Percentiles rank a stretch among this genome's conserved stretches.
Conservation (phyloP, 2,113 vertebrate species). For the Sinocyclocheilus anshuiensis region DNA sequence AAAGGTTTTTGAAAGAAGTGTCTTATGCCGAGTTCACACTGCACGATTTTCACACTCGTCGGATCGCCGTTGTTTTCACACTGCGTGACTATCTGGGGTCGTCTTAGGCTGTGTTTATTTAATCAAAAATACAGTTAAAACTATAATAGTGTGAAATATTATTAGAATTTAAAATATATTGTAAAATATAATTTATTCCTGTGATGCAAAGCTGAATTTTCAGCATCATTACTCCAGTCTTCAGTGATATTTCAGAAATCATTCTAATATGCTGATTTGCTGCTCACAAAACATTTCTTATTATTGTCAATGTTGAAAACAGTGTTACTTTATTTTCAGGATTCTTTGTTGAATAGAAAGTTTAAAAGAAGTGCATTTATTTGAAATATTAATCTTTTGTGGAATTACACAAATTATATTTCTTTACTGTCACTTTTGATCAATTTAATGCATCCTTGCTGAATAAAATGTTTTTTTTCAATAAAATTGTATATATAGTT, state of each 20-base stretch:
- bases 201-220: not conserved
- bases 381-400: not conserved
- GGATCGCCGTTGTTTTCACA: too few species aligned
- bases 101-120: not conserved
- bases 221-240: not conserved
- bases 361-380: not conserved
- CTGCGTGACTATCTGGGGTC: too few species aligned
- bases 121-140: not conserved
- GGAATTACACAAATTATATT: too few species aligned
- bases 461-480: too few species aligned
- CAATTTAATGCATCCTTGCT: too few species aligned
- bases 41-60: too few species aligned
- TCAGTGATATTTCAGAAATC: not conserved
- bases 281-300: not conserved
- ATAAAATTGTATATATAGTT: too few species aligned
- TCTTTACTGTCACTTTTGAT: too few species aligned
- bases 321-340: not conserved
- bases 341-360: not conserved
- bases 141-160: not conserved
- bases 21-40: too few species aligned
- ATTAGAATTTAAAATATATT: not conserved
- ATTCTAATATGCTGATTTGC: not conserved
- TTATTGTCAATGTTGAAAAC: not conserved
- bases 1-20: too few species aligned
- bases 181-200: not conserved